Evolutionary conservation across 2,113 vertebrate species (phyloP).

Genomic region (Larimichthys polyactis): DNA sequence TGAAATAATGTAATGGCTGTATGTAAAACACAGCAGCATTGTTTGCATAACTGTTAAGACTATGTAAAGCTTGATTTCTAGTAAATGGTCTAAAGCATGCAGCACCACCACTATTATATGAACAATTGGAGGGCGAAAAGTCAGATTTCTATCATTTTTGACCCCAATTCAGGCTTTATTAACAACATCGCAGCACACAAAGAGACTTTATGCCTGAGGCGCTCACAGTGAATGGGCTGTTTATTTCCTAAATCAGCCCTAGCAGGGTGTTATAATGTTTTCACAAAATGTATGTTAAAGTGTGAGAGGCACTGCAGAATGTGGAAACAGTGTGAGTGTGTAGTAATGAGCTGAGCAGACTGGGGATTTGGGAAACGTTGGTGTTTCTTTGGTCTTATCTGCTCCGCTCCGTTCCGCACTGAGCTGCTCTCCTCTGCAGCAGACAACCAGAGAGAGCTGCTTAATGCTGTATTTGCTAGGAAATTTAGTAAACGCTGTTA

Average conservation of each 20-base stretch:
- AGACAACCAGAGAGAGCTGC: constrained; percentile 38
- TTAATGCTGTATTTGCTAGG: constrained; percentile 23
- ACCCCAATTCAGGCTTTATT: background rate
- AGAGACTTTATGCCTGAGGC: constrained; percentile 12
- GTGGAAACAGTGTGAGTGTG: constrained; percentile 26
- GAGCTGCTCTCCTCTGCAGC: constrained; percentile 43
- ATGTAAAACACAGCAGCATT: background rate
- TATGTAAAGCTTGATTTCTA: background rate
- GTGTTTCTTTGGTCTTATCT: constrained; percentile 48
- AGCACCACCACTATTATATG: background rate
- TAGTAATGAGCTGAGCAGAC: constrained; percentile 50
- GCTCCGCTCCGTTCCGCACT: constrained; percentile 18
- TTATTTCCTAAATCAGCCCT: constrained; percentile 40
- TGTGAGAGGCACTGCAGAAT: constrained; percentile 22
- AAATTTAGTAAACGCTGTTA: constrained; percentile 14
- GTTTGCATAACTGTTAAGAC: background rate
- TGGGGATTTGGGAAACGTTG: constrained; percentile 34
- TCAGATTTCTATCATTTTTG: constrained; percentile 1
- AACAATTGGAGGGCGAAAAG: background rate
- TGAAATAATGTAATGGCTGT: background rate
- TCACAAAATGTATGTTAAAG: constrained; percentile 33
- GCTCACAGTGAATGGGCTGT: constrained; percentile 29
- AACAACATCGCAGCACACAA: constrained; percentile 17
- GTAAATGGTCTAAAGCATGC: background rate
- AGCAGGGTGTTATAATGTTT: constrained; percentile 28